phyloP scores from a whole-genome alignment of 2,113 vertebrate genomes.

The Mesembrinibis cayennensis region DNA sequence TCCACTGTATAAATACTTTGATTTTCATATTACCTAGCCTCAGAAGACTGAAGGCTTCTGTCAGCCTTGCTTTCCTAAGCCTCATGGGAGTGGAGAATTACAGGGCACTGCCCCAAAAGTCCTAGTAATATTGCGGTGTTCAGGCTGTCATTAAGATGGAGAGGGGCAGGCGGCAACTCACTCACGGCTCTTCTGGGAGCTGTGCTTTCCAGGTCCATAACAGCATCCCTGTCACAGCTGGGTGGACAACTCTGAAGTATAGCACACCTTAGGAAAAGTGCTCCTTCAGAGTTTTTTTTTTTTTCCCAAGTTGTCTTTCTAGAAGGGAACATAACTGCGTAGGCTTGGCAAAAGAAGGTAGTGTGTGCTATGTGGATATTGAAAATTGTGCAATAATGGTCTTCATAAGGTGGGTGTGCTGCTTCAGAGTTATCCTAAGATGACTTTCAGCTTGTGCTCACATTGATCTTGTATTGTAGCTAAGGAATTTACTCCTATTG shows the following conservation, averaged over 20 bases:
- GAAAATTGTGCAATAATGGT: background rate
- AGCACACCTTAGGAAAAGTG: background rate
- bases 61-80: background rate
- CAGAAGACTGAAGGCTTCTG: background rate
- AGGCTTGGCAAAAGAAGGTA: background rate
- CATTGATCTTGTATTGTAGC: background rate
- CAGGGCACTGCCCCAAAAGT: background rate
- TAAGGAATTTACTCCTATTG: background rate
- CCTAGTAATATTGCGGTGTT: fast-evolving
- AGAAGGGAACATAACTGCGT: background rate
- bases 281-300: background rate
- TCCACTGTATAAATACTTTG: background rate
- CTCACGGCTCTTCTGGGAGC: background rate
- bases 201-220: background rate
- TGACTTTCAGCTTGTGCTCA: background rate
- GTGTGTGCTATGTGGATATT: background rate
- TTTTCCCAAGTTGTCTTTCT: background rate
- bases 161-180: background rate
- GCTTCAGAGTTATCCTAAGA: background rate
- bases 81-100: background rate
- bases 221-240: background rate
- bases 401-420: background rate
- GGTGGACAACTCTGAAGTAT: background rate
- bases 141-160: background rate
- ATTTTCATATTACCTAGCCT: background rate